Percentiles rank a stretch among this genome's conserved stretches.
These are phyloP conservation scores for Lacerta viridis DNA, from an alignment of 2,797 vertebrate genomes.

Conservation along the genomic window DNA sequence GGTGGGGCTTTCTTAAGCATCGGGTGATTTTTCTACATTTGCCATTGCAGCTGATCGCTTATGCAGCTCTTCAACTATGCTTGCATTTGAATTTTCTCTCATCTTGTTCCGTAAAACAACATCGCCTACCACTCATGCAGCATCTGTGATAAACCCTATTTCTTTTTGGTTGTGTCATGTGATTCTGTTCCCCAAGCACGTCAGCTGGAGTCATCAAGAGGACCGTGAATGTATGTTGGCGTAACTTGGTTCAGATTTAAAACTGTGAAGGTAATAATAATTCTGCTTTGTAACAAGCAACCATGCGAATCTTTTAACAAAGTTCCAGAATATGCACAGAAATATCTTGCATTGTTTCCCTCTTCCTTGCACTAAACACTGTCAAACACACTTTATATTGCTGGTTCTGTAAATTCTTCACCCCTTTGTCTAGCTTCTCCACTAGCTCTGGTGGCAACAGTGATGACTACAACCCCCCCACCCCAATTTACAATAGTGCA, in stretches of 20 bases:
- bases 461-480: neutral
- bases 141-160: neutral
- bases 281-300: conserved; percentile 15
- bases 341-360: neutral
- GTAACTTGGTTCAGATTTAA: conserved; percentile 23
- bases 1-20: neutral
- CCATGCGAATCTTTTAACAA: conserved; percentile 15
- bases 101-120: neutral
- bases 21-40: neutral
- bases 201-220: neutral
- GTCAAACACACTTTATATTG: neutral
- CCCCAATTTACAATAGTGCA: neutral
- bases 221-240: conserved; percentile 13
- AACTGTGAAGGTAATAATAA: conserved; percentile 11
- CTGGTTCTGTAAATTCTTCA: neutral
- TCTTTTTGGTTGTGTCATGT: neutral
- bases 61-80: neutral
- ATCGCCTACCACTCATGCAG: neutral
- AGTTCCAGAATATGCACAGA: neutral
- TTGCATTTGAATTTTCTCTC: neutral
- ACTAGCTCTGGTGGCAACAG: neutral
- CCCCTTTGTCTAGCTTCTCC: neutral
- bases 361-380: too few species aligned
- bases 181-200: neutral
- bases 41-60: neutral